These are phyloP conservation scores for Tiliqua scincoides DNA, from an alignment of 2,113 vertebrate species.

Conservation along the genomic window DNA sequence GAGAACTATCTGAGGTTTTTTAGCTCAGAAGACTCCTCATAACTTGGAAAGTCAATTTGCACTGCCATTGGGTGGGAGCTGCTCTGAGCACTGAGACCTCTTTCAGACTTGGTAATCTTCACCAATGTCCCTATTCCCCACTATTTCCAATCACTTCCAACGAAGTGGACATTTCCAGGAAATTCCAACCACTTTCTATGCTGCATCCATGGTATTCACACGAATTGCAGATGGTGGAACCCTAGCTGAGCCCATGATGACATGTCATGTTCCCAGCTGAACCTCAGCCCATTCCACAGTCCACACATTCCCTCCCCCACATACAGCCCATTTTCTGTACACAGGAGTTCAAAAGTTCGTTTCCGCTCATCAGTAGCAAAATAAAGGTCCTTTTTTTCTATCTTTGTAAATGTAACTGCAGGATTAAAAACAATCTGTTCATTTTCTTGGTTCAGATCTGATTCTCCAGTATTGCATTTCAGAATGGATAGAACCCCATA, in stretches of 20 bases:
- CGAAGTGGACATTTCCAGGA: not conserved
- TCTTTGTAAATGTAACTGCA: too few species aligned
- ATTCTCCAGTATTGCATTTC: not conserved
- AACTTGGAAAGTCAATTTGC: too few species aligned
- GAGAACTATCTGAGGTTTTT: too few species aligned
- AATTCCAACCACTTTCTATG: not conserved
- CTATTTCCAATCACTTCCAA: not conserved
- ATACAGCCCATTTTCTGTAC: not conserved
- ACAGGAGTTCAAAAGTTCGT: not conserved
- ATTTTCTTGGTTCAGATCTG: not conserved
- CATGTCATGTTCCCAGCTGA: not conserved
- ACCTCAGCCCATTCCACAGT: not conserved
- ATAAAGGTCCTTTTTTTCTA: not conserved
- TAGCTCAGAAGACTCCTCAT: too few species aligned
- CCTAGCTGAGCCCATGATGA: not conserved
- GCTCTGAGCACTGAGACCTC: too few species aligned
- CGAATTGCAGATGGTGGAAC: not conserved
- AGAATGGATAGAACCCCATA: slow-evolving; percentile 23
- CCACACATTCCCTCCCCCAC: not conserved
- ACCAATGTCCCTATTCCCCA: not conserved
- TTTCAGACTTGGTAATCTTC: too few species aligned
- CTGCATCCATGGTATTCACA: not conserved
- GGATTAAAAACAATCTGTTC: slow-evolving; percentile 1
- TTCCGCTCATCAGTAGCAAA: not conserved
- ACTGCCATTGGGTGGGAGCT: too few species aligned